phyloP scores from a whole-genome alignment of 2,797 vertebrate genomes.

The Sebastes matsubarae region DNA sequence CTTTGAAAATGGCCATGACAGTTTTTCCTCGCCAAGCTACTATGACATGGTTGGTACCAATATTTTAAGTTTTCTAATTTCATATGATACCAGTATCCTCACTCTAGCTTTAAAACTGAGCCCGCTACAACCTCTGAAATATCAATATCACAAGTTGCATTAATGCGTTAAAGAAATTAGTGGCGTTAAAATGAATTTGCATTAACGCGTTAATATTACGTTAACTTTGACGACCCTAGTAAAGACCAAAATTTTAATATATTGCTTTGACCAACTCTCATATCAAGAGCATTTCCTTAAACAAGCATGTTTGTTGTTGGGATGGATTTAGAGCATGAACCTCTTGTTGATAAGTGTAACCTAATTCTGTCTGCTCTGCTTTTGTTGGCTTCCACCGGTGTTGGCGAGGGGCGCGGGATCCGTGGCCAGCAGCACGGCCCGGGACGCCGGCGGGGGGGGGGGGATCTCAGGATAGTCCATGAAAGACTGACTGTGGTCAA shows the following conservation, averaged over 20 bases:
- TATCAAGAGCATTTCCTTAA: background rate
- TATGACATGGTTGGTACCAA: too few species aligned
- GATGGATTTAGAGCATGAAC: constrained; percentile 29
- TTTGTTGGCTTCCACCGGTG: constrained; percentile 46
- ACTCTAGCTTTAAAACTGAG: too few species aligned
- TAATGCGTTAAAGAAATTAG: too few species aligned
- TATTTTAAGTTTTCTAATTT: too few species aligned
- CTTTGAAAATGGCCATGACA: too few species aligned
- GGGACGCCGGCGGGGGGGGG: constrained; percentile 7
- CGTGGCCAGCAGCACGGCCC: constrained; percentile 28
- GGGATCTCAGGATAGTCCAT: constrained; percentile 50
- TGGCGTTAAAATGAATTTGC: too few species aligned
- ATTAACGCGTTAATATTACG: too few species aligned
- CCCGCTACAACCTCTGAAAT: too few species aligned
- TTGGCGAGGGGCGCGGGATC: constrained; percentile 8
- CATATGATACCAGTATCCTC: too few species aligned
- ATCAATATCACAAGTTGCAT: too few species aligned
- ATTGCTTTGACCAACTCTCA: background rate
- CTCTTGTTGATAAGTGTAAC: constrained; percentile 45
- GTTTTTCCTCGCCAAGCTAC: too few species aligned
- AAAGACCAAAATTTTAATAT: background rate
- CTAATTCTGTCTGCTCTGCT: constrained; percentile 44
- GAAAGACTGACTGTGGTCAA: constrained; percentile 60
- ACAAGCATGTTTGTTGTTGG: constrained; percentile 35
- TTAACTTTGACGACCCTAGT: background rate